phyloP scores from a whole-genome alignment of 2,113 vertebrate species.

The Syngnathus scovelli region DNA sequence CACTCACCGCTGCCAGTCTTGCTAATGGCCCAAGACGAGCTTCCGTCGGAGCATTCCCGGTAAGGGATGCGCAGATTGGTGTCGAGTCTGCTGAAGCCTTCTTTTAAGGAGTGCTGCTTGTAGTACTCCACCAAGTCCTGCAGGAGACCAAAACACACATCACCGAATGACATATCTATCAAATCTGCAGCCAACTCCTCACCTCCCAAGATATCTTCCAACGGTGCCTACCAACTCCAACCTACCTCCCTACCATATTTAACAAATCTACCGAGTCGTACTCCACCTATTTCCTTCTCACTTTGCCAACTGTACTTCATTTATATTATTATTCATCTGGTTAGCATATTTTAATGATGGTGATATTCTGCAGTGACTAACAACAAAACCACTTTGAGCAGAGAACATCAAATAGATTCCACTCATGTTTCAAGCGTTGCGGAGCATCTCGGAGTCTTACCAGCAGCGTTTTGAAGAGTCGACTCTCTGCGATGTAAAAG shows the following conservation, averaged over 20 bases:
- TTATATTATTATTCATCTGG: not conserved
- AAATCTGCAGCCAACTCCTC: not conserved
- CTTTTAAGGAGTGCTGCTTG: constrained; percentile 87
- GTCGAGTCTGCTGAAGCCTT: constrained; percentile 91
- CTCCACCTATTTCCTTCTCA: not conserved
- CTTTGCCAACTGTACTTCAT: not conserved
- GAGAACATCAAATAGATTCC: not conserved
- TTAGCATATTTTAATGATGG: not conserved
- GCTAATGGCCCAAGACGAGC: constrained; percentile 68
- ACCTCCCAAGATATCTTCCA: not conserved
- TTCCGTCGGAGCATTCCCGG: constrained; percentile 75
- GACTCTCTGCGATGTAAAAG: constrained; percentile 93
- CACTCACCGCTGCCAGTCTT: constrained; percentile 76
- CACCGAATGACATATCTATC: not conserved
- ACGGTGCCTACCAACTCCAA: not conserved
- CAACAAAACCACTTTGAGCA: not conserved
- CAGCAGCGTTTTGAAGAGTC: constrained; percentile 89
- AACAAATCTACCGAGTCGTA: not conserved
- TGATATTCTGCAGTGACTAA: not conserved
- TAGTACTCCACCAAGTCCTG: constrained; percentile 92
- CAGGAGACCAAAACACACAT: constrained; percentile 16
- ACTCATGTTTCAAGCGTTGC: too few relatives aligned
- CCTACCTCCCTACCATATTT: not conserved
- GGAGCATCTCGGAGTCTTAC: constrained; percentile 64
- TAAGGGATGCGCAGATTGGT: constrained; percentile 86